phyloP scores from a whole-genome alignment of 1,140 invertebrate genomes.

The Tetragnatha versicolor region DNA sequence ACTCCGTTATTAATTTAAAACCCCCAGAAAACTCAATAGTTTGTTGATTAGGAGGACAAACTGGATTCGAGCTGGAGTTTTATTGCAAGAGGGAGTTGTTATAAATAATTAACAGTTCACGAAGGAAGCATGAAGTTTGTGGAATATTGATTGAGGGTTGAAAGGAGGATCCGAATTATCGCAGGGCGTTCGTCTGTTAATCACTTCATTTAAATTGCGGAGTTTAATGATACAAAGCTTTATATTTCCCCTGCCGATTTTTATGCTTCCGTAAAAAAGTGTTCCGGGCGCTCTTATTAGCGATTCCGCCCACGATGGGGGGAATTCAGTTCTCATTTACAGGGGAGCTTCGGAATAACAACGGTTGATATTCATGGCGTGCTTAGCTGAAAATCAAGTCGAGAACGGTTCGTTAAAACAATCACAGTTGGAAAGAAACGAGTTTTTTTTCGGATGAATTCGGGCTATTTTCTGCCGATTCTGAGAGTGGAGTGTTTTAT shows the following conservation, averaged over 20 bases:
- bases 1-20: conserved; percentile 39
- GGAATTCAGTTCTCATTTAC: conserved; percentile 6
- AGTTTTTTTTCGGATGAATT: no score
- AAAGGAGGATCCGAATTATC: conserved; percentile 26
- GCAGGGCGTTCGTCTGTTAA: conserved; percentile 16
- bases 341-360: neutral
- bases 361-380: conserved; percentile 1
- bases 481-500: no score
- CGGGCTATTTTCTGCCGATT: no score
- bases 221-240: conserved; percentile 35
- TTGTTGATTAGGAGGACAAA: conserved; percentile 23
- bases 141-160: conserved; percentile 5
- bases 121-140: conserved; percentile 14
- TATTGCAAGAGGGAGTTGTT: conserved; percentile 21
- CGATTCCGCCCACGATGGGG: neutral
- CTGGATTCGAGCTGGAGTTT: conserved; percentile 16
- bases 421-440: neutral
- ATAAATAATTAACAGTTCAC: conserved; percentile 21
- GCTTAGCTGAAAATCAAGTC: neutral
- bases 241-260: conserved; percentile 13
- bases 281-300: neutral
- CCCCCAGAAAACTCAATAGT: conserved; percentile 24
- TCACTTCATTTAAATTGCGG: conserved; percentile 34
- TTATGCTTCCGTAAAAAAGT: neutral
- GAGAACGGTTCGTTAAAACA: neutral